Evolutionary conservation across 1,140 invertebrate genomes (phyloP), one percentile per base, ranked within the genome.

Genomic region (Acromyrmex charruanus): DNA sequence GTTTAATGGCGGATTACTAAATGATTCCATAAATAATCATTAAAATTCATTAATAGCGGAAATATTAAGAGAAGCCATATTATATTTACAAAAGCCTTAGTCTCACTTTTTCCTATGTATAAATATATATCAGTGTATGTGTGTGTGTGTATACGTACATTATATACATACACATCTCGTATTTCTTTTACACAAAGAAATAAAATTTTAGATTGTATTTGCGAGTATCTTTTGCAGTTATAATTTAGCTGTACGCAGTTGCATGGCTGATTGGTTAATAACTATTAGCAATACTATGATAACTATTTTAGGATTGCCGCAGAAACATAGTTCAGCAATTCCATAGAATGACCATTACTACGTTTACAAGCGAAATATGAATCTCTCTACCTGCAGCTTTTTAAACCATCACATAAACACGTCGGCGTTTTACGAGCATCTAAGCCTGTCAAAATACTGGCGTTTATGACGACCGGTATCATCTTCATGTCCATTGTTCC

Each of bases 401-500:
- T 58, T 58, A 72, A 71, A 82, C 35, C 18, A 16, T 14, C 25
- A 51, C 69, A 44, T 74, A 71, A n/a, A 61, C 55, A 18, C 44
- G n/a, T 58, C 25, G 71, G 35, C 85, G 72, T 87, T 90, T 90
- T 90, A 90, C 88, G 89, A 90, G 71, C 88, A 69, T 66, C 74
- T 72, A 55, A 80, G 88, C 66, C 79, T 89, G 89, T 90, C 88
- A 75, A 74, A 82, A 69, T 77, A 53, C 58, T 69, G 55, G 77
- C 87, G 69, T 91, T 91, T 91, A 91, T 86, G 89, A 91, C 89
- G 77, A 86, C 65, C 72, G 44, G 65, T 69, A 79, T 53, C 77
- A 77, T 90, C 89, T 85, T 90, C 35, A 75, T 86, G 89, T 86
- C 53, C 81, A 86, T 90, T 90, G 81, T 90, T 88, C 66, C 65